Base-by-base conservation (phyloP, 2,797 vertebrate genomes). In the Sorex maritimensis region DNA sequence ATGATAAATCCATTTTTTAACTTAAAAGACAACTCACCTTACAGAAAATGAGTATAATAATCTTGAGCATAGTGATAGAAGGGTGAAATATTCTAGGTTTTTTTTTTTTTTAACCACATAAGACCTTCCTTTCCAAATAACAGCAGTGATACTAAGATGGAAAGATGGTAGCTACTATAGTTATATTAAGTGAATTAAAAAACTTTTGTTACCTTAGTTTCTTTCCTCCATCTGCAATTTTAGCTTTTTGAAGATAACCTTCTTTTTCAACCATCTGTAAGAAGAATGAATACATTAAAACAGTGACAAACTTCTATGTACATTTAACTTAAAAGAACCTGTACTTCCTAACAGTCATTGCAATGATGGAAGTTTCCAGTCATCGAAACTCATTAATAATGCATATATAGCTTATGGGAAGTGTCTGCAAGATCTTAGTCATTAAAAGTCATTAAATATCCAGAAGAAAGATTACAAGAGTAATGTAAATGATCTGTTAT, bases 211-310 rank as follows among this genome's bases (percentile, higher is more conserved):
- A 99, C 99, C 99, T 99, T 97, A 99, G 98, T 97, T 99, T 99
- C 97, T 99, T 99, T 73, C 99, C 99, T n/a, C 98, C 98, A 2
- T 99, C 99, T 81, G 98, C 98, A 97, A 99, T 99, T 98, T 99
- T 99, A 88, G 99, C 98, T 98, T 99, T 99, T 78, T 99, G 99
- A 97, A 99, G 97, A 96, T 98, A 98, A 79, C 99, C 99, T 97
- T 99, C 98, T 98, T 99, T 99, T 87, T 98, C 94, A 86, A 98
- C 97, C 96, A 98, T 98, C 99, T 99, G 98, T 23, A 98, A 97
- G 82, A 93, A 97, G 95, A 63, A 96, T 79, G 30, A 44, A 52
- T 75, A 72, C 41, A 44, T 97, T 96, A 96, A 79, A 93, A 86
- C 69, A 26, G 14, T 94, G 94, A 93, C 92, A 93, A 87, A 92